A percentile compares a stretch with the other conserved stretches of the same genome.
Evolutionary conservation across 2,113 vertebrate species (phyloP).

Genomic region (Cynocephalus volans): DNA sequence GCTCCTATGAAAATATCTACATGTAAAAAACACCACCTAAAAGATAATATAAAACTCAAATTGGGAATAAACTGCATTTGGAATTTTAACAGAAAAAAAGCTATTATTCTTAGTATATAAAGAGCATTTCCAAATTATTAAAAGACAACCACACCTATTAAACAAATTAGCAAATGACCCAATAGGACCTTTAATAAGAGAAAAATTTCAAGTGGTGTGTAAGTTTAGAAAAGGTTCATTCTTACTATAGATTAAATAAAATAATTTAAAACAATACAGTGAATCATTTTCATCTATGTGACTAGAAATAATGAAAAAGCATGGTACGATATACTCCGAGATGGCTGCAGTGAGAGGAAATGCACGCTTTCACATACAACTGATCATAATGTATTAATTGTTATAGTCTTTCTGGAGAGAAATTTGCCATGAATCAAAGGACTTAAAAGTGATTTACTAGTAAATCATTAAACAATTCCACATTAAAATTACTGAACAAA

Average conservation of each 20-base stretch:
- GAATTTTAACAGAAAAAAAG: slow-evolving; percentile 6
- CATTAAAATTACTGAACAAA: not conserved
- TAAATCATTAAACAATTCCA: not conserved
- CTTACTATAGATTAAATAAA: not conserved
- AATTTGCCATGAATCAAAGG: not conserved
- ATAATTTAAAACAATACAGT: not conserved
- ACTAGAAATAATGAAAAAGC: not conserved
- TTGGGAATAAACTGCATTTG: not conserved
- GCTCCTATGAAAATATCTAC: not conserved
- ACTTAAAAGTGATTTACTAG: not conserved
- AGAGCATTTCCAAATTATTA: slow-evolving; percentile 2
- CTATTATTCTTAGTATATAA: not conserved
- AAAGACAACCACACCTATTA: not conserved
- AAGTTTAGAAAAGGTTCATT: slow-evolving; percentile 16
- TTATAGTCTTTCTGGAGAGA: not conserved
- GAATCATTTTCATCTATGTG: not conserved
- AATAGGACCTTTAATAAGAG: not conserved
- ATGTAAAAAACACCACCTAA: not conserved
- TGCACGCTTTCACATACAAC: not conserved
- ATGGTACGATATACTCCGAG: not conserved
- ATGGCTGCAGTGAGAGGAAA: not conserved
- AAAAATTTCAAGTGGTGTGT: not conserved
- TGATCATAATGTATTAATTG: not conserved
- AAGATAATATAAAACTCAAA: slow-evolving; percentile 30
- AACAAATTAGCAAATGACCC: slow-evolving; percentile 12